phyloP scores from a whole-genome alignment of 2,113 vertebrate genomes.

The Otocyon megalotis region DNA sequence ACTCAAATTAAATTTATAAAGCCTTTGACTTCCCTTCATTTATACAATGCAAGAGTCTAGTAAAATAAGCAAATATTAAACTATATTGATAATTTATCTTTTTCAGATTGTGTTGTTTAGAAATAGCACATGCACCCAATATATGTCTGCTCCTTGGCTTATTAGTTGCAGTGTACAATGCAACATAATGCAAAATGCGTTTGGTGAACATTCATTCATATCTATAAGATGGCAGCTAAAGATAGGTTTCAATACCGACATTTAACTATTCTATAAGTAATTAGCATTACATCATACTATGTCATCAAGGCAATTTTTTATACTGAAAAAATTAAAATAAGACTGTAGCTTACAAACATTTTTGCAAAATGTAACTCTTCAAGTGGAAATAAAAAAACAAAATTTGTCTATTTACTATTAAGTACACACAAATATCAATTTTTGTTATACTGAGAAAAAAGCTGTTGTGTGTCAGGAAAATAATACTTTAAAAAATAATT shows the following conservation, averaged over 20 bases:
- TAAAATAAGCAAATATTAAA: constrained; percentile 96
- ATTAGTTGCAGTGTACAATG: constrained; percentile 90
- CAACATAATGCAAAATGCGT: constrained; percentile 91
- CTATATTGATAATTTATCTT: constrained; percentile 89
- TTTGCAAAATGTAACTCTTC: constrained; percentile 93
- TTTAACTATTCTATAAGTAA: constrained; percentile 91
- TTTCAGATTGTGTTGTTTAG: constrained; percentile 91
- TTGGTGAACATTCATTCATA: constrained; percentile 88
- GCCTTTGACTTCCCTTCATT: constrained; percentile 94
- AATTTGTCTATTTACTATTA: constrained; percentile 89
- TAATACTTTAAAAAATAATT: constrained; percentile 82
- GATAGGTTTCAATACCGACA: constrained; percentile 91
- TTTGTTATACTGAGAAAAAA: constrained; percentile 81
- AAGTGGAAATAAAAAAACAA: constrained; percentile 92
- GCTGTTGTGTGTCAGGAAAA: constrained; percentile 82
- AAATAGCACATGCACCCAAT: constrained; percentile 89
- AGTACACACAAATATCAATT: constrained; percentile 85
- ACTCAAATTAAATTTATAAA: constrained; percentile 94
- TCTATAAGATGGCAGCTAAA: constrained; percentile 89
- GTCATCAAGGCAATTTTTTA: constrained; percentile 87
- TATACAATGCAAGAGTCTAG: constrained; percentile 95
- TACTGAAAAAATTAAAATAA: constrained; percentile 87
- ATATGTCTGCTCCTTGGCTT: constrained; percentile 90
- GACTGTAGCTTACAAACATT: constrained; percentile 93
- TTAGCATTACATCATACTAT: constrained; percentile 88